Evolutionary conservation across 1,140 invertebrate species (phyloP).

Genomic region (Euwallacea similis): DNA sequence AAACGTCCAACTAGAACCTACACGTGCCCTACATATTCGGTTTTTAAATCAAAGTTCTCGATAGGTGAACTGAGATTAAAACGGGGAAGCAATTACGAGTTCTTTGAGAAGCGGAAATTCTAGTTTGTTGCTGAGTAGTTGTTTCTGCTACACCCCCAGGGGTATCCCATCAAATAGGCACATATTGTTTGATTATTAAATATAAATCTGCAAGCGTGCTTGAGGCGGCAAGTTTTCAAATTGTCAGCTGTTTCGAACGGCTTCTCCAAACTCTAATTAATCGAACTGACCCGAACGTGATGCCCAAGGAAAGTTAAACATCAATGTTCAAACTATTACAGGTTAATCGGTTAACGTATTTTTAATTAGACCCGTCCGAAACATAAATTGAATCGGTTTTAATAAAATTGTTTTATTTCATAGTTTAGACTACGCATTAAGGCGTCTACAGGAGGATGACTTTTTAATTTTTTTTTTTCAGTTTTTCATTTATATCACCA

Average conservation of each 20-base stretch:
- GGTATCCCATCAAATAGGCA: conserved; percentile 40
- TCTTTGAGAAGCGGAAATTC: conserved; percentile 15
- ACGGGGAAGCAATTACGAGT: conserved; percentile 23
- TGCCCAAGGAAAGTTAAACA: conserved; percentile 44
- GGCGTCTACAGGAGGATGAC: too few species aligned
- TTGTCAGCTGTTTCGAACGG: conserved; percentile 49
- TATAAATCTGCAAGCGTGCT: conserved; percentile 44
- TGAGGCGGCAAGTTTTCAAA: conserved; percentile 43
- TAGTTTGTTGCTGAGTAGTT: conserved; percentile 32
- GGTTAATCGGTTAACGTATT: conserved; percentile 44
- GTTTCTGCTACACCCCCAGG: conserved; percentile 10
- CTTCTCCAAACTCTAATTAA: conserved; percentile 45
- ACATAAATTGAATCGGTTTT: not conserved
- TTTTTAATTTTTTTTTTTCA: too few species aligned
- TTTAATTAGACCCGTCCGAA: conserved; percentile 43
- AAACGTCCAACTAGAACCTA: not conserved
- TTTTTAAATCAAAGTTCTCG: conserved; percentile 7
- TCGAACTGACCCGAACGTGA: conserved; percentile 46
- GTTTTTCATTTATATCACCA: not conserved
- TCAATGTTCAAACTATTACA: conserved; percentile 44
- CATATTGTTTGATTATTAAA: conserved; percentile 49
- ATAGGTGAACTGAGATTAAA: conserved; percentile 4
- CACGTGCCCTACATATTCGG: not conserved
- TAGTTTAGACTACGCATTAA: too few species aligned
- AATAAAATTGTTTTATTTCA: too few species aligned